A percentile compares a stretch with the other conserved stretches of the same genome.
These are phyloP conservation scores for Sacculina carcini DNA, from an alignment of 2,888 invertebrate species.

Conservation along the genomic window DNA sequence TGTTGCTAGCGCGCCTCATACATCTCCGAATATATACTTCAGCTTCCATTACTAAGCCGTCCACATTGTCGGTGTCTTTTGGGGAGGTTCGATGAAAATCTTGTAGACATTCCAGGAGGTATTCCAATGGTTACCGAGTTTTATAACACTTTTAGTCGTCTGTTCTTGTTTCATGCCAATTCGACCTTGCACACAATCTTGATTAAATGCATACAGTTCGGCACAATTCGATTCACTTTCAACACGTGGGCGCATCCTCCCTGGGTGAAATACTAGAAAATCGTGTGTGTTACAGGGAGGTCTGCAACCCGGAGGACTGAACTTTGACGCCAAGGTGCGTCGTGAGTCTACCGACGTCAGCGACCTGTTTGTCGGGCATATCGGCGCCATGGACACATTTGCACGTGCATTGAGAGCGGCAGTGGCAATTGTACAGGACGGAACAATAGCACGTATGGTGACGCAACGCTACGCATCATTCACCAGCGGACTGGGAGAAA, in stretches of 20 bases:
- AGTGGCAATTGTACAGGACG: constrained; percentile 27
- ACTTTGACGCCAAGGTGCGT: constrained; percentile 27
- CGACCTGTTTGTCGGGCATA: constrained; percentile 27
- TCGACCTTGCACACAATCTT: too few relatives aligned
- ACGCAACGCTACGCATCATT: constrained; percentile 9
- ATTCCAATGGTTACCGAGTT: too few relatives aligned
- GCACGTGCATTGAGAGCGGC: constrained; percentile 30
- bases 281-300: constrained; percentile 26
- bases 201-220: too few relatives aligned
- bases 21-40: too few relatives aligned
- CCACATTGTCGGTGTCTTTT: too few relatives aligned
- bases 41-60: too few relatives aligned
- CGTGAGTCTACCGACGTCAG: constrained; percentile 26
- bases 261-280: background rate
- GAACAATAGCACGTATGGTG: constrained; percentile 14
- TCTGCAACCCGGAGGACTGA: constrained; percentile 30
- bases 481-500: constrained; percentile 27
- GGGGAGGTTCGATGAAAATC: too few relatives aligned
- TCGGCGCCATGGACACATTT: constrained; percentile 29
- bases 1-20: constrained; percentile 2
- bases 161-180: too few relatives aligned
- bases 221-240: background rate
- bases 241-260: background rate
- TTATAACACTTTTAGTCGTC: too few relatives aligned
- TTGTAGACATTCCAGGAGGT: too few relatives aligned